Conservation (phyloP, 2,113 vertebrate genomes). For the Tichodroma muraria region DNA sequence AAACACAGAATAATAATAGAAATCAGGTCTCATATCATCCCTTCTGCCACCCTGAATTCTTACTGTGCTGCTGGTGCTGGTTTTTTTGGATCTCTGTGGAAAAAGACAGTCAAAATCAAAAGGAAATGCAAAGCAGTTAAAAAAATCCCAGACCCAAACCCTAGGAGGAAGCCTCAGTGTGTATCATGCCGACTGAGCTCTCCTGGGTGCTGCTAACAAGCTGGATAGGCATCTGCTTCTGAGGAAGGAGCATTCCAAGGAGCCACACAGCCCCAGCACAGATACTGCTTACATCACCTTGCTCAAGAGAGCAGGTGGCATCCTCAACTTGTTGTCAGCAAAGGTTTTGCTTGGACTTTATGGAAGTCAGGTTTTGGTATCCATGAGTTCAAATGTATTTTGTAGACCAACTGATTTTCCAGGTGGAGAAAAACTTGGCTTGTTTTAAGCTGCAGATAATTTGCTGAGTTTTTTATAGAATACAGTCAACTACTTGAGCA, state of each 20-base stretch:
- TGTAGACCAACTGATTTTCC: background rate
- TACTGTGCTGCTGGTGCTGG: background rate
- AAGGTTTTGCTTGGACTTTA: background rate
- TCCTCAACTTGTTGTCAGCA: background rate
- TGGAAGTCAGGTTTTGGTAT: background rate
- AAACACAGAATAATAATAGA: background rate
- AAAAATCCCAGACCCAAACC: background rate
- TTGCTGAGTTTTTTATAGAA: background rate
- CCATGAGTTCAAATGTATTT: background rate
- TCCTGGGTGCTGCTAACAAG: background rate
- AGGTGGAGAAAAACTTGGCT: background rate
- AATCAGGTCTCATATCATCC: background rate
- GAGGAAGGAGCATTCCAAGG: background rate
- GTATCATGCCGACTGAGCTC: background rate
- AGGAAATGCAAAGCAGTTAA: background rate
- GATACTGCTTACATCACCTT: background rate
- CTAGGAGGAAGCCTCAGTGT: background rate
- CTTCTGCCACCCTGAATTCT: background rate
- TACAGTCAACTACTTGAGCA: background rate
- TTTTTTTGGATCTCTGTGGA: background rate
- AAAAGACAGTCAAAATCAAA: background rate
- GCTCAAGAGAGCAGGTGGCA: background rate
- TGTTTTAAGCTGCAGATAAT: background rate
- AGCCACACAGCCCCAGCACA: background rate
- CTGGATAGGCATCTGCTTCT: background rate